phyloP scores from a whole-genome alignment of 92 coral and sea anemone species.

The Blastomussa wellsi region DNA sequence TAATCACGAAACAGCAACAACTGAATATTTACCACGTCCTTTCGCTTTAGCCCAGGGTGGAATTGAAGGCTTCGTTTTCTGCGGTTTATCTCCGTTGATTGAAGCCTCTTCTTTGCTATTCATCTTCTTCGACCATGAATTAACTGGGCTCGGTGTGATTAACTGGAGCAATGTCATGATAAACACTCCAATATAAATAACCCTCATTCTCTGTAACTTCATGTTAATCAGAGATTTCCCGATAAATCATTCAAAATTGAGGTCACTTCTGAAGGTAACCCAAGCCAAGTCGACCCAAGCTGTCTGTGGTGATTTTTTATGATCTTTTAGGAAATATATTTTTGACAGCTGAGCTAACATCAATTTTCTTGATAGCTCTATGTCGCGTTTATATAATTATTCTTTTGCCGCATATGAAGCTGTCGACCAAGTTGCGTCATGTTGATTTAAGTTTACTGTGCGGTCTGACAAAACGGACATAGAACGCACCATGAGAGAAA shows the following conservation, averaged over 20 bases:
- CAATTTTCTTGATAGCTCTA: not conserved
- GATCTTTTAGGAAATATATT: not conserved
- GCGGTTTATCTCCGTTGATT: not conserved
- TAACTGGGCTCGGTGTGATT: not conserved
- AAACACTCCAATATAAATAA: slow-evolving; percentile 2
- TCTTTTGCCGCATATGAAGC: not conserved
- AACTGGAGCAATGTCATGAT: not conserved
- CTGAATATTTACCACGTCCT: slow-evolving; percentile 4
- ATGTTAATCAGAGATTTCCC: not conserved
- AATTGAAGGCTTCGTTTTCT: not conserved
- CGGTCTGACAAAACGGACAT: not conserved
- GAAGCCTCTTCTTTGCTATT: not conserved
- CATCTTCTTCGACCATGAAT: not conserved
- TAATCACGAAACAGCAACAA: not conserved
- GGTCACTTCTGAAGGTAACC: not conserved
- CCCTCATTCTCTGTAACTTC: not conserved
- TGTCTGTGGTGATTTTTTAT: not conserved
- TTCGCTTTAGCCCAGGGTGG: slow-evolving; percentile 22
- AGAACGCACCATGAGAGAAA: not conserved
- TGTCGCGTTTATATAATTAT: not conserved
- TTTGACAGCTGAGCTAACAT: slow-evolving; percentile 20
- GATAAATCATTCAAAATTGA: not conserved
- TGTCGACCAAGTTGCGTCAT: not conserved
- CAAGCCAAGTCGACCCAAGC: not conserved
- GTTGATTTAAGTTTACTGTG: not conserved